Evolutionary conservation across 1,140 invertebrate genomes (phyloP), one percentile per base, ranked within the genome.

Genomic region (Micrasema longulum): DNA sequence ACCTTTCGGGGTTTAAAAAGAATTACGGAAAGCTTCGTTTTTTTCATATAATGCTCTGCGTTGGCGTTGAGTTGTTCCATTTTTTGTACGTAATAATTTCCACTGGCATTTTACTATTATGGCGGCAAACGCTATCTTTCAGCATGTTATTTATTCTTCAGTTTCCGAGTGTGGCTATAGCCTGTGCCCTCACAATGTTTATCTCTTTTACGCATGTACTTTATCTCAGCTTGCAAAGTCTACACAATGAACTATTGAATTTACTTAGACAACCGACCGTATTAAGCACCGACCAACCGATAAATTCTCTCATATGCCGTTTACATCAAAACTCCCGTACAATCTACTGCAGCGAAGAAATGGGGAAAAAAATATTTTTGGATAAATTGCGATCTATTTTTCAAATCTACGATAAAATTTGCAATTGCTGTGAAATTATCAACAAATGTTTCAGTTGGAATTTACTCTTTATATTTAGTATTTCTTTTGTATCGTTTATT

Each of bases 391-490:
- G 31, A 14, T 12, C 16, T 5, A 48, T 64, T 11, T 47, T 64
- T 14, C 26, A 35, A 47, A 22, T 48, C 2, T 64, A 64, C 23
- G 62, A 64, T 48, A 64, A 52, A 41, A 36, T 66, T 0, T 66
- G 64, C n/a, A 9, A 52, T 14, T 38, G 45, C 11, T 7, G n/a
- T 18, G 45, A 52, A 3, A 36, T 18, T 12, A 36, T 52, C 9
- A 66, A 53, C 35, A 9, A 66, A n/a, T 66, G 16, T 16, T 52
- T 52, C 18, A 41, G 47, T 0, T 50, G 35, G 48, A 52, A 52
- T 41, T 14, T 66, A 10, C n/a, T 66, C 2, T 18, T 14, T 1
- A 38, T 53, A 12, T 14, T 66, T 9, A n/a, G 16, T 10, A 16
- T 23, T 22, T 9, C 23, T 4, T 66, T 66, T 53, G 36, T 20